Conservation (phyloP, 2,888 invertebrate species). For the Lochmaea capreae region DNA sequence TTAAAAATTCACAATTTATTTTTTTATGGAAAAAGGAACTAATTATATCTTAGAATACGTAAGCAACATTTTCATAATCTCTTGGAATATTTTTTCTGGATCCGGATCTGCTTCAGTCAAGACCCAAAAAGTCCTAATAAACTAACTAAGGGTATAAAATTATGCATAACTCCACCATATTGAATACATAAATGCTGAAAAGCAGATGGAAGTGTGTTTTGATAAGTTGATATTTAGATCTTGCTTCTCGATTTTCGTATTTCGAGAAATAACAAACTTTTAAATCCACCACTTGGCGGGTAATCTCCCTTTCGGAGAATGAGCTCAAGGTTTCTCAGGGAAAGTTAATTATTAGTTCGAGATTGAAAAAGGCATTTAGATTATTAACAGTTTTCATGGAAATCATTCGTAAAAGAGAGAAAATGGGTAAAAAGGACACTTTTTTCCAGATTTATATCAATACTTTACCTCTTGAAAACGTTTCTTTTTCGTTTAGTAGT, state of each 20-base stretch:
- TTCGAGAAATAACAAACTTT: constrained; percentile 28
- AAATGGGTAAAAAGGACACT: too few species aligned
- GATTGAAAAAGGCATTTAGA: background rate
- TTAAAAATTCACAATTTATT: too few species aligned
- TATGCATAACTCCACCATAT: constrained; percentile 40
- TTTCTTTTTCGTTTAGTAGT: too few species aligned
- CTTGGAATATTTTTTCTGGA: background rate
- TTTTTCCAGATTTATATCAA: too few species aligned
- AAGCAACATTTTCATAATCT: too few species aligned
- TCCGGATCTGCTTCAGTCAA: background rate
- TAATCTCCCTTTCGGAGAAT: constrained; percentile 11
- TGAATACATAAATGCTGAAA: constrained; percentile 39
- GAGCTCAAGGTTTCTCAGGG: constrained; percentile 1
- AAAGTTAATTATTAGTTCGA: constrained; percentile 15
- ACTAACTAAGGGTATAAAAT: constrained; percentile 37
- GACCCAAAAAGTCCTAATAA: constrained; percentile 21
- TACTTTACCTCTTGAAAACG: too few species aligned
- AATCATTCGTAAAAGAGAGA: background rate
- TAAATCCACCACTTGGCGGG: constrained; percentile 20
- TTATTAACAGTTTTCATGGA: background rate
- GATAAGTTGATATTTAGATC: constrained; percentile 31
- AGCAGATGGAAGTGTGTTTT: constrained; percentile 31
- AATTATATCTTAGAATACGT: too few species aligned
- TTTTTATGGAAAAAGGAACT: too few species aligned
- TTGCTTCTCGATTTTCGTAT: constrained; percentile 22